These are phyloP conservation scores for Pollenia labialis DNA, from an alignment of 2,888 invertebrate species.

Conservation along the genomic window DNA sequence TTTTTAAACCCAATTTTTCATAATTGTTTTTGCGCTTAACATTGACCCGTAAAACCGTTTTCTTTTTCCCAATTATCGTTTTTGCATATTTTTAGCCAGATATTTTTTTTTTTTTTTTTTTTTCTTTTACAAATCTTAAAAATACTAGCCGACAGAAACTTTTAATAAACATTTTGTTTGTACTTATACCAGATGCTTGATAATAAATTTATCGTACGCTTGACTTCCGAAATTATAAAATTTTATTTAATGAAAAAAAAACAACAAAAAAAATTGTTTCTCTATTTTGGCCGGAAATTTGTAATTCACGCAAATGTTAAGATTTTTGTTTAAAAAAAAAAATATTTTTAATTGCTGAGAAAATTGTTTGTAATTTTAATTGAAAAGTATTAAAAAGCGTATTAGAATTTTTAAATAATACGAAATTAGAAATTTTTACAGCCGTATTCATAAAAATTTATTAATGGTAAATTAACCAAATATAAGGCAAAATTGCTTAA, in stretches of 20 bases:
- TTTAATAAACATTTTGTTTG: not conserved
- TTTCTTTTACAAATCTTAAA: not conserved
- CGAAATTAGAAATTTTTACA: no score
- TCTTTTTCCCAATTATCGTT: not conserved
- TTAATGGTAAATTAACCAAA: no score
- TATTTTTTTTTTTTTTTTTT: not conserved
- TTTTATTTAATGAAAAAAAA: no score
- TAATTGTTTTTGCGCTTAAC: conserved; percentile 1
- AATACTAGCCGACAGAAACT: not conserved
- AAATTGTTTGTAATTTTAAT: no score
- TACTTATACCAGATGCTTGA: not conserved
- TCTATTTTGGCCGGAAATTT: conserved; percentile 16
- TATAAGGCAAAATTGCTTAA: no score
- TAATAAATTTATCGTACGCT: not conserved
- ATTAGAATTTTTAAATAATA: no score
- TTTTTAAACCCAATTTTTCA: not conserved
- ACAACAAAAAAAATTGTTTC: not conserved
- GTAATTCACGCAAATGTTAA: not conserved
- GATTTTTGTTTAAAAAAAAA: not conserved
- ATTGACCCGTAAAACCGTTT: conserved; percentile 14
- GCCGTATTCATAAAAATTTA: no score
- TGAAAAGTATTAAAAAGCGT: no score
- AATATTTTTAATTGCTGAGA: not conserved
- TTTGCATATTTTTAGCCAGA: not conserved
- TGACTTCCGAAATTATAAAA: not conserved